These are phyloP conservation scores for Lates calcarifer DNA, from an alignment of 2,113 vertebrate genomes.

Conservation along the genomic window DNA sequence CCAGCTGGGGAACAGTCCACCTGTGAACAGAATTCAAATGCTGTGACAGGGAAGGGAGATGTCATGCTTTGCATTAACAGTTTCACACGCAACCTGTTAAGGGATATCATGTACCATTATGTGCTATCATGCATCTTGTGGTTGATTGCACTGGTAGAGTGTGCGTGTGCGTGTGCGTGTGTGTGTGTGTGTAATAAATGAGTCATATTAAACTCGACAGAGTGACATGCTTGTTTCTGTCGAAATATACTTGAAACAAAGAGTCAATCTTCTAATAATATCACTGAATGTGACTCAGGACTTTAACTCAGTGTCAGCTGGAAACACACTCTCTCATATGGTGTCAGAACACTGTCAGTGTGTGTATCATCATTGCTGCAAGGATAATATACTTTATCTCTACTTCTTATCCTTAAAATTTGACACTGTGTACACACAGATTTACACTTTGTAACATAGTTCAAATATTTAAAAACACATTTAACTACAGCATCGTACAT, in stretches of 20 bases:
- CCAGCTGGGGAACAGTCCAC: slow-evolving; percentile 62
- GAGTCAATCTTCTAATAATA: slow-evolving; percentile 10
- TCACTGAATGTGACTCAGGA: slow-evolving; percentile 19
- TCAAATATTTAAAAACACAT: background rate
- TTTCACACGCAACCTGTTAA: slow-evolving; percentile 11
- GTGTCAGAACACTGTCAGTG: background rate
- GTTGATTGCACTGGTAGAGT: background rate
- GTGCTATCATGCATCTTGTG: background rate
- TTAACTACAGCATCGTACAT: background rate
- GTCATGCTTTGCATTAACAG: background rate
- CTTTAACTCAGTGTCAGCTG: background rate
- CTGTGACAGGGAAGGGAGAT: slow-evolving; percentile 14
- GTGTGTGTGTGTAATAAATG: slow-evolving; percentile 16
- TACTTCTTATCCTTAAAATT: background rate
- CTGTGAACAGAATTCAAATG: slow-evolving; percentile 68
- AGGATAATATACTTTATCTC: background rate
- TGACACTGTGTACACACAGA: background rate
- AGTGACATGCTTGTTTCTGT: slow-evolving; percentile 6
- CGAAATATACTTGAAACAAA: slow-evolving; percentile 8
- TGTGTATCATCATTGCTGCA: background rate
- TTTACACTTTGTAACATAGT: background rate
- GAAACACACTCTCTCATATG: slow-evolving; percentile 14
- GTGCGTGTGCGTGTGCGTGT: background rate
- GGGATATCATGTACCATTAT: background rate
- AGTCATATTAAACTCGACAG: slow-evolving; percentile 24